A percentile compares a stretch with the other conserved stretches of the same genome.
Conservation (phyloP, 2,888 invertebrate species). For the Epistrophe grossulariae region DNA sequence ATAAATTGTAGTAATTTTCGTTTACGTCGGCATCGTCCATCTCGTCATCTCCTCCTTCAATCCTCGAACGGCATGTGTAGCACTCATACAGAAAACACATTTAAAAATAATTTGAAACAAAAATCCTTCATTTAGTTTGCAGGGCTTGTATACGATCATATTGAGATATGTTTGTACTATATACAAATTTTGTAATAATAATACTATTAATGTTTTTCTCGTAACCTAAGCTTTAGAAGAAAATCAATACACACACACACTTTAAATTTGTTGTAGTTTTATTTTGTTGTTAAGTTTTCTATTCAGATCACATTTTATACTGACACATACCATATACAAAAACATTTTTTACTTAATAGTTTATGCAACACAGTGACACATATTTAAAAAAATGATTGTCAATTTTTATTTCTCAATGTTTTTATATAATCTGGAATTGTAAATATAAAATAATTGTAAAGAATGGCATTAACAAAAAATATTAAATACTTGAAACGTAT, state of each 20-base stretch:
- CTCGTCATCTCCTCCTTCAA: constrained; percentile 52
- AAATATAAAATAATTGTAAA: constrained; percentile 43
- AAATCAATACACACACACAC: constrained; percentile 37
- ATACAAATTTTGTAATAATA: constrained; percentile 33
- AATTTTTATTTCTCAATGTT: constrained; percentile 48
- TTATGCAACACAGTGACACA: constrained; percentile 42
- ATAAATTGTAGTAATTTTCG: constrained; percentile 77
- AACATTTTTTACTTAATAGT: constrained; percentile 32
- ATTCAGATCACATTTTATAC: constrained; percentile 64
- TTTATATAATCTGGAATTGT: constrained; percentile 48
- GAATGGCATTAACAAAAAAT: constrained; percentile 54
- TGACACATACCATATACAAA: constrained; percentile 70
- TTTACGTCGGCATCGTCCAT: constrained; percentile 60
- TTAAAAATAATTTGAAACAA: constrained; percentile 33
- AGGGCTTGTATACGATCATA: constrained; percentile 55
- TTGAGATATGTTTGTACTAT: constrained; percentile 41
- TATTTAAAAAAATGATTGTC: constrained; percentile 20
- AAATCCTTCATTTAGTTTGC: constrained; percentile 54
- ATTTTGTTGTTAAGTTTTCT: constrained; percentile 64
- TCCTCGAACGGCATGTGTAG: constrained; percentile 44
- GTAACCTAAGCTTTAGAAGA: constrained; percentile 42
- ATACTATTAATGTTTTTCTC: constrained; percentile 36
- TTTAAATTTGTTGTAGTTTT: constrained; percentile 39
- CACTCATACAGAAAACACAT: constrained; percentile 53
- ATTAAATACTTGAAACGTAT: constrained; percentile 26